phyloP scores from a whole-genome alignment of 2,888 invertebrate genomes.

The Yponomeuta malinellus region DNA sequence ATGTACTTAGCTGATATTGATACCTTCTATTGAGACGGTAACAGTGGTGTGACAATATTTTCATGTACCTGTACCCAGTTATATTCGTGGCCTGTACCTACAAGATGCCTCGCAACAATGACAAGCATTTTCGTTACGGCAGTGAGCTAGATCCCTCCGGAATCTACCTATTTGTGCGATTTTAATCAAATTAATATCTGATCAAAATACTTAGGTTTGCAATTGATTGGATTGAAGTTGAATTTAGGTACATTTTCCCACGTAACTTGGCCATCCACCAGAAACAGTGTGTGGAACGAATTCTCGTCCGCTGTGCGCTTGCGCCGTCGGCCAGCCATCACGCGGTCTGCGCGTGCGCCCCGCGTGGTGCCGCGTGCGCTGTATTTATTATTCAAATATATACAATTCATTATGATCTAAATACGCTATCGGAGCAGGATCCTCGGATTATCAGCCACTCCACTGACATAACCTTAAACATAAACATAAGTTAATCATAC shows the following conservation, averaged over 20 bases:
- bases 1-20: background rate
- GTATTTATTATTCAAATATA: slow-evolving; percentile 45
- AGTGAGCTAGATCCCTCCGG: too few species aligned
- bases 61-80: background rate
- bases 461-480: slow-evolving; percentile 30
- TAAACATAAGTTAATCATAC: slow-evolving; percentile 46
- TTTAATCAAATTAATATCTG: too few species aligned
- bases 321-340: slow-evolving; percentile 29
- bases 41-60: background rate
- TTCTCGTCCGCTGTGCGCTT: background rate
- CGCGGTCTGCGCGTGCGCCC: slow-evolving; percentile 47
- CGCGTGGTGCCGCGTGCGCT: slow-evolving; percentile 53
- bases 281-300: background rate
- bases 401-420: slow-evolving; percentile 33
- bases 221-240: background rate
- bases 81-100: background rate
- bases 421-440: slow-evolving; percentile 36
- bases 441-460: slow-evolving; percentile 40
- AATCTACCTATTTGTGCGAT: too few species aligned
- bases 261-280: background rate
- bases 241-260: background rate
- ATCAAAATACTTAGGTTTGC: background rate
- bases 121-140: too few species aligned
- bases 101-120: background rate
- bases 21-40: background rate